Percentiles rank a stretch among this genome's conserved stretches.
phyloP scores from a whole-genome alignment of 2,113 vertebrate genomes.

The Paramisgurnus dabryanus region DNA sequence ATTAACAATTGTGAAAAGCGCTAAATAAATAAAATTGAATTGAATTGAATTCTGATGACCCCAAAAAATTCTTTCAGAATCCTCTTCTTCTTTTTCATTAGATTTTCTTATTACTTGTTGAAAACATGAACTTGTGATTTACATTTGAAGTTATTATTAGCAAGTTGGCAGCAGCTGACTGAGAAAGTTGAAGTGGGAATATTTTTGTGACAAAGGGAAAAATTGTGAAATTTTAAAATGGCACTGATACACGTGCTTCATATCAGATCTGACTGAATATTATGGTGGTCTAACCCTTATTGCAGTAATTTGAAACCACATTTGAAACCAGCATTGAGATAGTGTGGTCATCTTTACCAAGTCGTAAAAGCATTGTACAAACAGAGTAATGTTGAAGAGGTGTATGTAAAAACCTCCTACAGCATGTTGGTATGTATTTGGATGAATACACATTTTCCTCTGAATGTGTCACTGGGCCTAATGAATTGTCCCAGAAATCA shows the following conservation, averaged over 20 bases:
- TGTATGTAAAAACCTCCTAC: no score
- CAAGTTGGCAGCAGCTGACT: neutral
- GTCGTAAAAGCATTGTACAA: neutral
- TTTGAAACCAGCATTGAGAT: no score
- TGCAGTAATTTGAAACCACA: neutral
- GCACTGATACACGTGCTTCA: neutral
- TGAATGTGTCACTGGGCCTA: neutral
- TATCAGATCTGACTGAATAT: neutral
- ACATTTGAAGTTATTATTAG: no score
- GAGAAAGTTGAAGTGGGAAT: neutral
- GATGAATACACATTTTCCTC: neutral
- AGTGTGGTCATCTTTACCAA: no score
- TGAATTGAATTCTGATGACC: no score
- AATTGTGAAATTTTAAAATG: neutral
- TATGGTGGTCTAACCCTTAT: neutral
- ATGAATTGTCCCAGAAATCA: constrained; percentile 31
- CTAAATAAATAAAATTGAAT: no score
- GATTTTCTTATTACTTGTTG: no score
- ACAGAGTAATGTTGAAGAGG: neutral
- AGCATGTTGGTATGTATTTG: no score
- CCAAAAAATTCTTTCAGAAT: no score
- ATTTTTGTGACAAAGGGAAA: neutral
- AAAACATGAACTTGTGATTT: no score
- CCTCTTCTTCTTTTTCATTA: no score
- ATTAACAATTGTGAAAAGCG: no score